A percentile compares a stretch with the other conserved stretches of the same genome.
Evolutionary conservation across 2,113 vertebrate genomes (phyloP).

Genomic region (Cisticola juncidis): DNA sequence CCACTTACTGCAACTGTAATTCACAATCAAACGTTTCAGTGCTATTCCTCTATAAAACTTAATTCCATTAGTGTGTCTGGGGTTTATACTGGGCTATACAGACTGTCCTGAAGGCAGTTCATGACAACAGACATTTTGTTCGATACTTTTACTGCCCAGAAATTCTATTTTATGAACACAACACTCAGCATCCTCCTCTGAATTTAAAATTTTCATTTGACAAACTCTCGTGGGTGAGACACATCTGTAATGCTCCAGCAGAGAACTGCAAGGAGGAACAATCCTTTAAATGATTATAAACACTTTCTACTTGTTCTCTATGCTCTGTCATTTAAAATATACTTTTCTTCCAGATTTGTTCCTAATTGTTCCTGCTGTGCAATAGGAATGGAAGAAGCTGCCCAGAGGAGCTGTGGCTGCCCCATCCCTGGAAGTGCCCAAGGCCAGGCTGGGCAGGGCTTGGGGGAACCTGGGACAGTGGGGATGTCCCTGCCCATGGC

Average conservation of each 20-base stretch:
- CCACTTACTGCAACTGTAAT: not conserved
- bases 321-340: not conserved
- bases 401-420: not conserved
- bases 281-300: not conserved
- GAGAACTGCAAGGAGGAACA: not conserved
- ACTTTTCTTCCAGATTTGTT: not conserved
- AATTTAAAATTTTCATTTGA: not conserved
- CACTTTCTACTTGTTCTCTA: not conserved
- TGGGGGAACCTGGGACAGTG: rapidly evolving
- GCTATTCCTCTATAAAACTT: not conserved
- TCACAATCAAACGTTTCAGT: not conserved
- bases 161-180: not conserved
- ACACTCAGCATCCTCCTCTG: not conserved
- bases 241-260: not conserved
- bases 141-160: not conserved
- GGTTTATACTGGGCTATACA: not conserved
- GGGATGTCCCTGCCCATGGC: not conserved
- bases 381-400: not conserved
- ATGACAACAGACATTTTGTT: not conserved
- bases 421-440: not conserved
- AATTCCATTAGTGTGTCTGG: not conserved
- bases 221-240: not conserved
- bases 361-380: not conserved
- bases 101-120: not conserved
- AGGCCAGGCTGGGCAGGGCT: rapidly evolving